Evolutionary conservation across 2,888 invertebrate genomes (phyloP), one percentile per base, ranked within the genome.

Genomic region (Apodemia duryi): DNA sequence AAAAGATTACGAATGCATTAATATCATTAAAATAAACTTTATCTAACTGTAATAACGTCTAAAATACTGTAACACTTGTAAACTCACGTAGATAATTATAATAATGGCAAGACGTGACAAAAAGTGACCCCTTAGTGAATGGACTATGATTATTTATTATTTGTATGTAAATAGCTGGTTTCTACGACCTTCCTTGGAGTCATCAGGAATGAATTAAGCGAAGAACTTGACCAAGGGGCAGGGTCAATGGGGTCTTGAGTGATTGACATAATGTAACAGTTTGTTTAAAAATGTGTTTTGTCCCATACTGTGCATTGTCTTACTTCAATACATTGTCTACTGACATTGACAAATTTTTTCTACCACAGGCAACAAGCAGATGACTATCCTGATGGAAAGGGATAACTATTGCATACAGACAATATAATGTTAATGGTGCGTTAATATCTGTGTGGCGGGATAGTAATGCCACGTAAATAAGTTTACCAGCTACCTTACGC

Each of bases 201-300:
- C 86, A 84, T 87, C 83, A 85, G 81, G 77, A 79, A 87, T 83
- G 82, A 82, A 83, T 88, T 87, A 88, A 79, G 83, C 79, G 77
- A 78, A 84, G 86, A 85, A 88, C 88, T 91, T 90, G 91, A 91
- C 91, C 90, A 88, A 68, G 78, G 72, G 82, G 82, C 79, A 78
- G 77, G 73, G 78, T 81, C 80, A 76, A 72, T 69, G 65, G 71
- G 79, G 84, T 84, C 80, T 75, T 21, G 68, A 61, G 75, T 88
- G 87, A 88, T 82, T 86, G 88, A 86, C 88, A 80, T 75, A 69
- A 71, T 75, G 78, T 77, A 75, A 75, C 72, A 61, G 65, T 72
- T 35, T 35, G 71, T 70, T 66, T 41, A 61, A 63, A 74, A 46
- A 46, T 76, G 69, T 73, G 13, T 46, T 80, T 83, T 80, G 81